These are phyloP conservation scores for Portunus trituberculatus DNA, from an alignment of 1,140 invertebrate species.

Conservation along the genomic window DNA sequence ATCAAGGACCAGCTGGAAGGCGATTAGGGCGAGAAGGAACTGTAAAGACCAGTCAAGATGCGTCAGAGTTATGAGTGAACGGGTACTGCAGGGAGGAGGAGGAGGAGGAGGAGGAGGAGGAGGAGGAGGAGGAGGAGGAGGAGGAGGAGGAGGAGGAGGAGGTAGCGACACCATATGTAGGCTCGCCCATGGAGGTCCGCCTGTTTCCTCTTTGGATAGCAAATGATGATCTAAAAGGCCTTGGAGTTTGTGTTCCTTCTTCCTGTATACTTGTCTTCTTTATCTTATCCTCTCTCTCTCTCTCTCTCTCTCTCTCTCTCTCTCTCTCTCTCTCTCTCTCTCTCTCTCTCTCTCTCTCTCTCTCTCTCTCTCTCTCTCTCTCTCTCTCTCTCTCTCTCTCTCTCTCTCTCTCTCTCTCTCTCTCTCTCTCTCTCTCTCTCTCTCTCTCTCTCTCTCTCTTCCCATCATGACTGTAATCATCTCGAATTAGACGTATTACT, in stretches of 20 bases:
- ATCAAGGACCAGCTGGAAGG: conserved; percentile 49
- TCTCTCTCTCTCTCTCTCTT: neutral
- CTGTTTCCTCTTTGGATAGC: too few species aligned
- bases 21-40: conserved; percentile 48
- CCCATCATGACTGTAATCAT: neutral
- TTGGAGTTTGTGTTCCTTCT: too few species aligned
- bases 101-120: neutral
- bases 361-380: conserved; percentile 32
- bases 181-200: too few species aligned
- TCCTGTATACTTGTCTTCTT: too few species aligned
- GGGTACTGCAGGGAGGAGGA: neutral
- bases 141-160: neutral
- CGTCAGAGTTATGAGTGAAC: neutral
- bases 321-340: conserved; percentile 43
- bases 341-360: conserved; percentile 43
- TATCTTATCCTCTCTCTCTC: too few species aligned
- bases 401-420: conserved; percentile 43
- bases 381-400: neutral
- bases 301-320: neutral
- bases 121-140: neutral
- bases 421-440: conserved; percentile 43
- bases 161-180: too few species aligned
- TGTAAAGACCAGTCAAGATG: conserved; percentile 63
- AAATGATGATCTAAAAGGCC: too few species aligned
- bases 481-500: neutral